These are phyloP conservation scores for Belonocnema kinseyi DNA, from an alignment of 1,140 invertebrate species.

Conservation along the genomic window DNA sequence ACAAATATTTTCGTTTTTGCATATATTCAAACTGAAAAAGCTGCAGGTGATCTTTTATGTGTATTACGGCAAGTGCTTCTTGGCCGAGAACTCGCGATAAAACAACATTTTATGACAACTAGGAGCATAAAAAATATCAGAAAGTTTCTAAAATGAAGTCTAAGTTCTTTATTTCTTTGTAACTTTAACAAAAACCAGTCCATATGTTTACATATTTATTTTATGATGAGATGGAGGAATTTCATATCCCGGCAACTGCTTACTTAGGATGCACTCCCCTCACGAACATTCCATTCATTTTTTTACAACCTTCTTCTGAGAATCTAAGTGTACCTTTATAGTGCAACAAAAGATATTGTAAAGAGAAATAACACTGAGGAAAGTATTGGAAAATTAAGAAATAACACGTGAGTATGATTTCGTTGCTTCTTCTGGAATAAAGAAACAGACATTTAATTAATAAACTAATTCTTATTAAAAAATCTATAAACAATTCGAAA, in stretches of 20 bases:
- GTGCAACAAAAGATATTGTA: constrained; percentile 1
- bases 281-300: neutral
- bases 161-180: constrained; percentile 2
- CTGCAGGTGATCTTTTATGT: no score
- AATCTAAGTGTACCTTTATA: neutral
- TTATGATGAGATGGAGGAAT: constrained; percentile 3
- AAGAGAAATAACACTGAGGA: neutral
- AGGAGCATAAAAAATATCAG: neutral
- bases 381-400: neutral
- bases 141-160: constrained; percentile 5
- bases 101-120: neutral
- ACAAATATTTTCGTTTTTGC: no score
- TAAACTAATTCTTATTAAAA: no score
- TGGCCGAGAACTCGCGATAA: neutral
- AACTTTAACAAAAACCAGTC: constrained; percentile 14
- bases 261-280: constrained; percentile 17
- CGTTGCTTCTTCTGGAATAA: no score
- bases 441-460: no score
- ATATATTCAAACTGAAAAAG: no score
- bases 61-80: neutral
- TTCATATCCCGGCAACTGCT: neutral
- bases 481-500: no score
- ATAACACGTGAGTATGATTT: neutral
- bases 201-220: constrained; percentile 23
- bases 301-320: neutral